Base-by-base conservation (phyloP, 2,888 invertebrate genomes). In the Drosophila eohydei region DNA sequence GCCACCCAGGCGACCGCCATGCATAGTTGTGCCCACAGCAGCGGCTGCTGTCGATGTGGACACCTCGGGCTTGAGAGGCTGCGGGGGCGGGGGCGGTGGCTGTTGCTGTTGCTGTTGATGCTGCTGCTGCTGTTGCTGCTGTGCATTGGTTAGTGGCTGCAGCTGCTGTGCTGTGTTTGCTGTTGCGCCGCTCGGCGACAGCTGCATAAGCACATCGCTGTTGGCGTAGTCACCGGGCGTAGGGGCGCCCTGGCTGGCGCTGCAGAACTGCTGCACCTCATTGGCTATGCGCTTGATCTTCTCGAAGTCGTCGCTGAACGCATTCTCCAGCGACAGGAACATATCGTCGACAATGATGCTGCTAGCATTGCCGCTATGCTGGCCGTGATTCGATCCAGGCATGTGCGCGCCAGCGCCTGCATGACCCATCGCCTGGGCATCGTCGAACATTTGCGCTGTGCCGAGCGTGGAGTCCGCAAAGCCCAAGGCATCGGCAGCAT, bases 201-300 rank as follows among this genome's bases (percentile, higher is more conserved):
- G 91, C 80, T 93, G 92, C 92, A 92, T 92, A 38, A 93, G 89
- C n/a, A 92, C 90, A 67, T 91, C 92, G n/a, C 32, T 55, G 55
- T 66, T 60, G 30, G 58, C 46, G 4, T 91, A 91, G 30, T 92
- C 93, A 7, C 90, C 91, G 80, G 94, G 92, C 5, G 88, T 80
- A 4, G 91, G 86, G 7, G 91, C 82, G 21, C 74, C 74, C 21
- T 88, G 48, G 48, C 81, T 67, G 7, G 48, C 80, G 70, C 94
- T 93, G 93, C 96, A 95, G 93, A 95, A 95, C 83, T 96, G 95
- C 91, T 96, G 95, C 34, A 97, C 96, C 91, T 97, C 97, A 83
- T 95, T 96, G 38, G 97, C 96, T 93, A 97, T 96, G 85, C 96
- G 94, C 91, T 97, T 97, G 69, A 97, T 94, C 90, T 97, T 97